These are phyloP conservation scores for Rhinichthys osculus DNA, from an alignment of 2,797 vertebrate species.

Conservation along the genomic window DNA sequence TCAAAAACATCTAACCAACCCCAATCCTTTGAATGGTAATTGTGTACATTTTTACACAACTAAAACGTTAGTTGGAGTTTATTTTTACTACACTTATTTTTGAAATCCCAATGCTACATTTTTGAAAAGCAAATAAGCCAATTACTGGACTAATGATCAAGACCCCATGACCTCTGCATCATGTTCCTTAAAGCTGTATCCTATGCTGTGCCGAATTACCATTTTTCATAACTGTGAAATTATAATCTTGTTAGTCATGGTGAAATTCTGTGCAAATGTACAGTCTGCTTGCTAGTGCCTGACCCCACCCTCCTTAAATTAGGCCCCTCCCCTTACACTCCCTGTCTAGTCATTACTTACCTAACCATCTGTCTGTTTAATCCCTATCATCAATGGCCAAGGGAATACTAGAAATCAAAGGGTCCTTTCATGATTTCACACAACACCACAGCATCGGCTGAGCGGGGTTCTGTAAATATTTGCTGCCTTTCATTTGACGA, in stretches of 20 bases:
- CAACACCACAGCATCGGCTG: slow-evolving; percentile 47
- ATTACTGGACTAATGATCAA: not conserved
- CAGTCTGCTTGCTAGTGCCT: not conserved
- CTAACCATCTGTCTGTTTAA: slow-evolving; percentile 74
- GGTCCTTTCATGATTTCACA: slow-evolving; percentile 65
- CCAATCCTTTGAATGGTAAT: not conserved
- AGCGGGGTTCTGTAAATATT: slow-evolving; percentile 64
- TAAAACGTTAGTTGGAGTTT: not conserved
- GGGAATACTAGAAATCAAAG: slow-evolving; percentile 60
- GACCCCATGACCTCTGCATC: not conserved
- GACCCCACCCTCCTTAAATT: not conserved
- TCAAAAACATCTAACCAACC: not conserved
- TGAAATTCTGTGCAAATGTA: not conserved
- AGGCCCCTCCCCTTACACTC: slow-evolving; percentile 53
- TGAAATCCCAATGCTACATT: not conserved
- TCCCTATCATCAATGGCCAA: slow-evolving; percentile 64
- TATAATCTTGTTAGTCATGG: slow-evolving; percentile 35
- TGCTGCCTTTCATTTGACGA: slow-evolving; percentile 58
- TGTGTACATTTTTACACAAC: not conserved
- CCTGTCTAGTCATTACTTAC: slow-evolving; percentile 60
- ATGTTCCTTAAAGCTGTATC: not conserved
- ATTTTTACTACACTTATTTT: not conserved
- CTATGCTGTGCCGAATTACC: not conserved
- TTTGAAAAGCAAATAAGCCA: not conserved
- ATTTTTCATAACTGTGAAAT: slow-evolving; percentile 29